These are phyloP conservation scores for Stictonetta naevosa DNA, from an alignment of 2,113 vertebrate genomes.

Conservation along the genomic window DNA sequence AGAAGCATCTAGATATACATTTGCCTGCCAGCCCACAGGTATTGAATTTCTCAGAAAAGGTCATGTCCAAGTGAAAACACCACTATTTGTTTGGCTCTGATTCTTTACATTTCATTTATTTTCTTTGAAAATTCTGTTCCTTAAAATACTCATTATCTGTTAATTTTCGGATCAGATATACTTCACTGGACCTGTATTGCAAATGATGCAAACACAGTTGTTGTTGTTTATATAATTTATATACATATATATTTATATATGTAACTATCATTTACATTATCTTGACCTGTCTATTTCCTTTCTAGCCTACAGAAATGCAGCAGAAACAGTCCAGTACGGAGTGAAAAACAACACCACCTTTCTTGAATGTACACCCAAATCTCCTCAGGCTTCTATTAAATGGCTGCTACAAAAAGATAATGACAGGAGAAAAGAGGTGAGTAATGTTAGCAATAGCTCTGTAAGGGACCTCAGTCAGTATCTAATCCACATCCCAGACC, in stretches of 20 bases:
- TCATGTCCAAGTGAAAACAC: neutral
- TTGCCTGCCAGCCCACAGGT: neutral
- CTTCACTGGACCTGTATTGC: neutral
- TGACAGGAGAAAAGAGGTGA: conserved; percentile 97
- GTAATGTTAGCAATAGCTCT: neutral
- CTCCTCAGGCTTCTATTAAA: conserved; percentile 92
- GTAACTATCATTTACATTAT: neutral
- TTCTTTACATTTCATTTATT: neutral
- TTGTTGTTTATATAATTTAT: too few species aligned
- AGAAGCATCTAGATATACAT: neutral
- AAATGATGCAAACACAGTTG: neutral
- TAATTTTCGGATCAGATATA: neutral
- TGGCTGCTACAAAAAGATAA: conserved; percentile 97
- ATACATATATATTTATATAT: too few species aligned
- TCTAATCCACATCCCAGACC: neutral
- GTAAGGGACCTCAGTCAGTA: neutral
- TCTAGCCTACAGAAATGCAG: conserved; percentile 94
- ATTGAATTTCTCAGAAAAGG: neutral
- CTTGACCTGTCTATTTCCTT: conserved; percentile 1
- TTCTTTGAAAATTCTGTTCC: neutral
- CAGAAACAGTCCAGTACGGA: conserved; percentile 92
- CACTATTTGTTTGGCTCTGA: neutral
- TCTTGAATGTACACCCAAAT: conserved; percentile 93
- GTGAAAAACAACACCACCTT: conserved; percentile 98
- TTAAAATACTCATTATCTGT: neutral